A percentile compares a stretch with the other conserved stretches of the same genome.
These are phyloP conservation scores for Aphelinus atriplicis DNA, from an alignment of 1,140 invertebrate species.

Conservation along the genomic window DNA sequence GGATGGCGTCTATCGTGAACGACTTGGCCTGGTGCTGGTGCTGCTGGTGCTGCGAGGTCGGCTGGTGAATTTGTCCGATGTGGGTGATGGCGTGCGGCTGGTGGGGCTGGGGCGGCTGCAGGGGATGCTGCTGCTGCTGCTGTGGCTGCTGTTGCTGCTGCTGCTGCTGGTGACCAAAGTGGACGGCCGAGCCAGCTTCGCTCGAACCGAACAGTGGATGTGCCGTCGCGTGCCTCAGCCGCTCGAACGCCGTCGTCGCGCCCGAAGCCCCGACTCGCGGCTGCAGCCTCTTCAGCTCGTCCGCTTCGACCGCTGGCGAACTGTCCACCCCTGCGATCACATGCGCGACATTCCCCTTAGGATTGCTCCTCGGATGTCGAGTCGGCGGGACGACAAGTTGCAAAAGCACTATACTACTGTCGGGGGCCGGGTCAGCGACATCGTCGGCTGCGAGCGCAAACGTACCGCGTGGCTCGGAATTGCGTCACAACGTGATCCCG, in stretches of 20 bases:
- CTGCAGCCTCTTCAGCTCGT: slow-evolving; percentile 51
- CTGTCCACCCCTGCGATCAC: neutral
- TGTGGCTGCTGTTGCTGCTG: slow-evolving; percentile 28
- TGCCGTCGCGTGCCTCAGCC: slow-evolving; percentile 52
- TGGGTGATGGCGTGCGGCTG: slow-evolving; percentile 37
- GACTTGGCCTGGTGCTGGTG: slow-evolving; percentile 69
- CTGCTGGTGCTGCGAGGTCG: slow-evolving; percentile 55
- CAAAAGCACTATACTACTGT: too few relatives aligned
- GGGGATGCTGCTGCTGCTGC: neutral
- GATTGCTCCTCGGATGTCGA: too few relatives aligned
- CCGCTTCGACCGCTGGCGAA: slow-evolving; percentile 44
- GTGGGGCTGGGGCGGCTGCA: neutral
- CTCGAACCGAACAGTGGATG: slow-evolving; percentile 46
- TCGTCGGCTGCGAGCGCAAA: too few relatives aligned
- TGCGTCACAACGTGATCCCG: too few relatives aligned
- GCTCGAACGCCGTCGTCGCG: slow-evolving; percentile 54
- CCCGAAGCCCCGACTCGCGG: slow-evolving; percentile 47
- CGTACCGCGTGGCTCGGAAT: too few relatives aligned
- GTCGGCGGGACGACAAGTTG: too few relatives aligned
- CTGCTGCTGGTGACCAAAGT: slow-evolving; percentile 28
- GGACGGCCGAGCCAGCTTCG: neutral
- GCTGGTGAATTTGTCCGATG: slow-evolving; percentile 55
- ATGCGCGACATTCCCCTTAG: too few relatives aligned
- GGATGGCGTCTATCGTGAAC: slow-evolving; percentile 83
- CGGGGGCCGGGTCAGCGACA: too few relatives aligned